phyloP scores from a whole-genome alignment of 2,888 invertebrate genomes.

The Anodontia alba region DNA sequence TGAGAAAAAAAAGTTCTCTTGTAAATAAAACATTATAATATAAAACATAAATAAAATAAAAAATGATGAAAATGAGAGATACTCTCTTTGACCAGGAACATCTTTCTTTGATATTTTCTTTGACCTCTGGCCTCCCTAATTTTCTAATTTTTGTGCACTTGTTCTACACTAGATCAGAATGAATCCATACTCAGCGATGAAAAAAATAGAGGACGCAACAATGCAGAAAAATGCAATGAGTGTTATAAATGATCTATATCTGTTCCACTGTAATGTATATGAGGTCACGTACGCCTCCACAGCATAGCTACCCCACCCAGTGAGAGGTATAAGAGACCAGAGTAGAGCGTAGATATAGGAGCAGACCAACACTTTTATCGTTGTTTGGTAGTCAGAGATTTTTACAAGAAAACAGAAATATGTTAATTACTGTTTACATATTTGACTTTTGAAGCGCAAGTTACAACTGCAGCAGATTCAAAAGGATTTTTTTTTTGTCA shows the following conservation, averaged over 20 bases:
- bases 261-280: conserved; percentile 64
- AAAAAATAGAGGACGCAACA: conserved; percentile 54
- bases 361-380: conserved; percentile 24
- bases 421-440: too few relatives aligned
- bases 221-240: conserved; percentile 62
- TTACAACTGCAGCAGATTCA: too few relatives aligned
- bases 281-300: conserved; percentile 68
- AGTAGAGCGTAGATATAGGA: conserved; percentile 53
- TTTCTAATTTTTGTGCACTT: conserved; percentile 30
- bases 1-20: too few relatives aligned
- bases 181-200: conserved; percentile 58
- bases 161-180: conserved; percentile 53
- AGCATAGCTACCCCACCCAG: conserved; percentile 64
- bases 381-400: not conserved
- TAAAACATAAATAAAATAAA: too few relatives aligned
- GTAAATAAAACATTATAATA: too few relatives aligned
- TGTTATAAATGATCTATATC: conserved; percentile 51
- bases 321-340: conserved; percentile 59
- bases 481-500: too few relatives aligned
- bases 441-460: too few relatives aligned
- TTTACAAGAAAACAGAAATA: too few relatives aligned
- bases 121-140: not conserved
- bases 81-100: conserved; percentile 45
- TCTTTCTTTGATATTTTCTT: conserved; percentile 41
- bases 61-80: too few relatives aligned